Base-by-base conservation (phyloP, 1,140 invertebrate species). In the Leptoteleia sp. region DNA sequence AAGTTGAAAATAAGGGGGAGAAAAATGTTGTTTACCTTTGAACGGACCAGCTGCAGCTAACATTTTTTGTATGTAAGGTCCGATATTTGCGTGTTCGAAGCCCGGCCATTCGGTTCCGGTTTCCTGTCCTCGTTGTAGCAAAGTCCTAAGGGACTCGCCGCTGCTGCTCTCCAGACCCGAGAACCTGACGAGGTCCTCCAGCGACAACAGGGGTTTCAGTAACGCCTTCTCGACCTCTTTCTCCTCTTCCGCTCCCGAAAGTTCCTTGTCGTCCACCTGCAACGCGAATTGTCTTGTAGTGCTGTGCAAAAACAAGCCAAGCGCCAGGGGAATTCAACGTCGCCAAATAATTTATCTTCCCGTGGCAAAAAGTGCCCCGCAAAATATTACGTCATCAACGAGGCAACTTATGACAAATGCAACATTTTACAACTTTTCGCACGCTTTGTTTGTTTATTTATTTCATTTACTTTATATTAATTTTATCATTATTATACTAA, bases 171-270 rank as follows among this genome's bases (percentile, higher is more conserved):
- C 91, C 55, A 91, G 83, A 13, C 88, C 88, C 0, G 91, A 91
- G 68, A 92, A 91, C 62, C 92, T 88, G 31, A 93, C 85, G 38
- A 93, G 89, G 79, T 93, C 92, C 59, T 92, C 91, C 76, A 92
- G 87, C 7, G 91, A 91, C 13, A 92, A 84, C 62, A 92, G 73
- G 8, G 91, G 91, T 77, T 90, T 90, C 82, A 91, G 85, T 38
- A 92, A 83, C 6, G 91, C 91, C 70, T 91, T 92, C 65, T 92
- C 91, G 19, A 92, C 91, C 80, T 93, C 92, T 77, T 92, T 92
- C 65, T 93, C 92, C 70, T 93, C 92, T 81, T 93, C 93, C 33
- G 92, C 92, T 4, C 92, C 91, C 12, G 92, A 92, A 55, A 92
- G 82, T 75, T 92, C 92, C 68, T 92, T 91, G 42, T 93, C 92